phyloP scores from a whole-genome alignment of 2,113 vertebrate species.

The Podarcis muralis region DNA sequence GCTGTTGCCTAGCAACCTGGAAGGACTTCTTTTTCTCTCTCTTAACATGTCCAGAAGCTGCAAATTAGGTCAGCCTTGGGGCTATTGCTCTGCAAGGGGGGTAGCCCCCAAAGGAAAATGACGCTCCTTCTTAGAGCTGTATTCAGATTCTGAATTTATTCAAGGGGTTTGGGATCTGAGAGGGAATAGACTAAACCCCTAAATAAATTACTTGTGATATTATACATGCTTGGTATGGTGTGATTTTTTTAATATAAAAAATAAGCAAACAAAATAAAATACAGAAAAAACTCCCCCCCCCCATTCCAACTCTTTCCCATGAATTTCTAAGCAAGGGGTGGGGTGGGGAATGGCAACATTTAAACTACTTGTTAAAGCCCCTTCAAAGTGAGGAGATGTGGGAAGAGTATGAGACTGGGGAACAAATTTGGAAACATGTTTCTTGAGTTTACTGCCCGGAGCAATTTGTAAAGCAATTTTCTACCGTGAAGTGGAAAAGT shows the following conservation, averaged over 20 bases:
- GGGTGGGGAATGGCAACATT: background rate
- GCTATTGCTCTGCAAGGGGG: background rate
- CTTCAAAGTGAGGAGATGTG: slow-evolving; percentile 30
- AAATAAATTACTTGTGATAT: background rate
- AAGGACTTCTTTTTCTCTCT: background rate
- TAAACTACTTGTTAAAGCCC: slow-evolving; percentile 2
- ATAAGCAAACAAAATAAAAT: background rate
- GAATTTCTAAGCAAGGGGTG: background rate
- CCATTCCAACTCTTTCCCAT: background rate
- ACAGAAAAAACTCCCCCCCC: background rate
- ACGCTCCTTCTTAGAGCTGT: background rate
- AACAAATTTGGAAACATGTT: slow-evolving; percentile 44
- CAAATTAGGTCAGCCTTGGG: background rate
- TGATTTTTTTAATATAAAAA: too few species aligned
- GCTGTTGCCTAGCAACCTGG: background rate
- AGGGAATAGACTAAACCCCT: background rate
- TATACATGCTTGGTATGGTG: background rate
- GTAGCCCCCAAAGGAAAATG: background rate
- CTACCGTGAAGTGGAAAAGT: slow-evolving; percentile 45
- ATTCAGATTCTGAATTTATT: background rate
- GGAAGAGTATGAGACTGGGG: background rate
- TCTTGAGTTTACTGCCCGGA: slow-evolving; percentile 57
- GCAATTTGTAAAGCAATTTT: slow-evolving; percentile 70
- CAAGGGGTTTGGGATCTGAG: background rate
- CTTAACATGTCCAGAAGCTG: background rate